Evolutionary conservation across 2,113 vertebrate genomes (phyloP).

Genomic region (Ibidorhyncha struthersii): DNA sequence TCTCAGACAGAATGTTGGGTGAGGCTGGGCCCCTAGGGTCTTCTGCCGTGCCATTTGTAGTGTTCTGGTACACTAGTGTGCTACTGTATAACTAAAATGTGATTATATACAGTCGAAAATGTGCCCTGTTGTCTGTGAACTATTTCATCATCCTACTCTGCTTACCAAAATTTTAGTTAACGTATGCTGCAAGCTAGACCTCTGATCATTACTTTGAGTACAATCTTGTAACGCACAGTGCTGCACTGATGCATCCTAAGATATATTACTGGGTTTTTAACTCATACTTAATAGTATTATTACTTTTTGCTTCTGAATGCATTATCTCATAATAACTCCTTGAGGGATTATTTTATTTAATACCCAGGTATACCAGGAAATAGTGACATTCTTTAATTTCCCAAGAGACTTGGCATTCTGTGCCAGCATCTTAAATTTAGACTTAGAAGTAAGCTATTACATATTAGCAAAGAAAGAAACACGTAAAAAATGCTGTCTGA

Average conservation of each 20-base stretch:
- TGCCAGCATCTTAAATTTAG: conserved; percentile 27
- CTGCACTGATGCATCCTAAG: neutral
- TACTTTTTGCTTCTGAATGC: conserved; percentile 14
- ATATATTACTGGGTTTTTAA: neutral
- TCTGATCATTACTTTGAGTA: neutral
- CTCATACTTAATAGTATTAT: neutral
- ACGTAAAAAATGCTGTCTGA: neutral
- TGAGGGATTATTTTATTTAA: conserved; percentile 30
- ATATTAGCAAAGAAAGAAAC: neutral
- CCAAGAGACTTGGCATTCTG: conserved; percentile 1
- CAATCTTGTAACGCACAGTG: neutral
- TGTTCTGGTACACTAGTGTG: neutral
- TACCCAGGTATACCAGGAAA: conserved; percentile 9
- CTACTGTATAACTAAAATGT: neutral
- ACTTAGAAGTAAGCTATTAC: neutral
- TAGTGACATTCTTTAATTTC: conserved; percentile 41
- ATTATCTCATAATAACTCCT: conserved; percentile 27
- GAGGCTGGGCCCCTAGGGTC: neutral
- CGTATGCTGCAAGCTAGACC: neutral
- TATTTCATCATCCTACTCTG: neutral
- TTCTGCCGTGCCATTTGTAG: neutral
- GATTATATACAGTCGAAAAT: neutral
- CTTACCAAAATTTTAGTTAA: neutral
- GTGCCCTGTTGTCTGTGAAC: neutral
- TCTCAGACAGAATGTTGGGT: neutral